These are phyloP conservation scores for Sphaerophoria taeniata DNA, from an alignment of 2,888 invertebrate species.

Conservation along the genomic window DNA sequence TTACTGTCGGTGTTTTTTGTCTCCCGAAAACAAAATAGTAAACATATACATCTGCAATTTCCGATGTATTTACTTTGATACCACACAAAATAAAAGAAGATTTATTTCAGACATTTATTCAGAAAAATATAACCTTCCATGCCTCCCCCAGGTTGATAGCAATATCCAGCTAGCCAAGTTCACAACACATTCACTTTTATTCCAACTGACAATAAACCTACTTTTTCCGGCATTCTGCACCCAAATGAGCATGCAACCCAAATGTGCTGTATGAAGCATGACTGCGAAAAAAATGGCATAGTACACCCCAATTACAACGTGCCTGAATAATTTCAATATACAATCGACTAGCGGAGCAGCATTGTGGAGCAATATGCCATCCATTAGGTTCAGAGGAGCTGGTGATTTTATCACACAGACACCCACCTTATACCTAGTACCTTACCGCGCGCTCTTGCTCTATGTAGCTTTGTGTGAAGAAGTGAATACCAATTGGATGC, in stretches of 20 bases:
- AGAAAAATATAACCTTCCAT: not conserved
- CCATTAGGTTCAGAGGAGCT: constrained; percentile 49
- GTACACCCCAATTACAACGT: constrained; percentile 41
- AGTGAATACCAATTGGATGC: constrained; percentile 61
- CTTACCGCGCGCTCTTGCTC: constrained; percentile 10
- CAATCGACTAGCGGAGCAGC: not conserved
- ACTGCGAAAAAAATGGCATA: constrained; percentile 18
- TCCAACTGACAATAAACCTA: constrained; percentile 45
- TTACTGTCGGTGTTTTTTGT: not conserved
- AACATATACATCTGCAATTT: constrained; percentile 28
- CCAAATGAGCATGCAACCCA: constrained; percentile 62
- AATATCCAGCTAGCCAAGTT: too few species aligned
- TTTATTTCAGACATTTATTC: constrained; percentile 22
- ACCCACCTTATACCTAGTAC: constrained; percentile 8
- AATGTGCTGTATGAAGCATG: constrained; percentile 28
- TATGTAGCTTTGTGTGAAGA: too few species aligned
- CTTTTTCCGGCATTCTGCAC: constrained; percentile 34
- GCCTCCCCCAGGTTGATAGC: not conserved
- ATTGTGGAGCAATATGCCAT: constrained; percentile 21
- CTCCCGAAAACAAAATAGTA: not conserved
- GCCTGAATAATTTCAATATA: constrained; percentile 33
- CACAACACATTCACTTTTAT: constrained; percentile 24
- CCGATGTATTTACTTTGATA: constrained; percentile 25
- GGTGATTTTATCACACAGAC: constrained; percentile 48
- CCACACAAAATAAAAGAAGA: constrained; percentile 20